Evolutionary conservation across 2,888 invertebrate species (phyloP).

Genomic region (Physocephala rufipes): DNA sequence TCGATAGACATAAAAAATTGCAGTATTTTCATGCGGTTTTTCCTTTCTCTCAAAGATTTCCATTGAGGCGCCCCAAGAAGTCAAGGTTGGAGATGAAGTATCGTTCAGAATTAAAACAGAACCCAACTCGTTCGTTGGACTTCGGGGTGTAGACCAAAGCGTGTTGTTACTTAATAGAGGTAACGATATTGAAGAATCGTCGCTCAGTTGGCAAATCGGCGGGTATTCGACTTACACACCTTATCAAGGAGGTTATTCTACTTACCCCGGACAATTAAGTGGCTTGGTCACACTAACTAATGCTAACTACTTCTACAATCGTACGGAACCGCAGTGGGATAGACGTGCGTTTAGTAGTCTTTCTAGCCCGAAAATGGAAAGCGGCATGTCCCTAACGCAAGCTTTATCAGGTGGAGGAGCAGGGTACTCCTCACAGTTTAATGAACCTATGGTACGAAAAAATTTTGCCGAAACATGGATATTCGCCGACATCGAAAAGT

Average conservation of each 20-base stretch:
- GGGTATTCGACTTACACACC: conserved; percentile 69
- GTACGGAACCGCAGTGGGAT: conserved; percentile 51
- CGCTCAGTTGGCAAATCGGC: conserved; percentile 72
- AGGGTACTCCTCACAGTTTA: neutral
- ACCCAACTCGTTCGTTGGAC: conserved; percentile 85
- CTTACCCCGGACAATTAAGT: conserved; percentile 56
- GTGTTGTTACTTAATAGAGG: conserved; percentile 77
- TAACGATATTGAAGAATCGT: conserved; percentile 67
- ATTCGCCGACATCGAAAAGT: conserved; percentile 66
- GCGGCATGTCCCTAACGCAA: too few relatives aligned
- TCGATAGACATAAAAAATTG: too few relatives aligned
- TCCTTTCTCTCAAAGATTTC: conserved; percentile 71
- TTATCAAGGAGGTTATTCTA: conserved; percentile 59
- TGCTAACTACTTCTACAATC: conserved; percentile 59
- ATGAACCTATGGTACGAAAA: conserved; percentile 64
- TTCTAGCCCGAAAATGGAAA: too few relatives aligned
- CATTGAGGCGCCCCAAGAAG: conserved; percentile 73
- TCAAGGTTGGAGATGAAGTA: conserved; percentile 81
- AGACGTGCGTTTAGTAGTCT: neutral
- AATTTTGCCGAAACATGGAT: conserved; percentile 80
- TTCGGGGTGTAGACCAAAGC: conserved; percentile 88
- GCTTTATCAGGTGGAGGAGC: neutral
- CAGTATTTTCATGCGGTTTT: too few relatives aligned
- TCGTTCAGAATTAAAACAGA: conserved; percentile 83
- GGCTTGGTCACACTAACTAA: conserved; percentile 63